Evolutionary conservation across 2,797 vertebrate genomes (phyloP), one percentile per base, ranked within the genome.

Genomic region (Gallinago nigripennis): DNA sequence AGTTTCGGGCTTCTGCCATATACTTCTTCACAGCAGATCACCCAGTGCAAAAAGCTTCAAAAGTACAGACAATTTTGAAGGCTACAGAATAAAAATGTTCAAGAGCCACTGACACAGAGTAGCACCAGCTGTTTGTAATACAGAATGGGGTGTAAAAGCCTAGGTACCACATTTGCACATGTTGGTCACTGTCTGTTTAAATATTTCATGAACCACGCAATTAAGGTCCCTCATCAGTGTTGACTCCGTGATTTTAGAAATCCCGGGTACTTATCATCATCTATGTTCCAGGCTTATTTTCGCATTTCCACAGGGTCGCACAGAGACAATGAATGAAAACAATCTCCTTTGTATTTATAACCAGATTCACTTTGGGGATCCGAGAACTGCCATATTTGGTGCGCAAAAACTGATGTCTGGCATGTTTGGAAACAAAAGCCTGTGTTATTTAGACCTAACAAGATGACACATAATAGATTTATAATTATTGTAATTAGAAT

Each of bases 371-470:
- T 61, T 64, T 35, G 33, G 50, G 71, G 43, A 91, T 51, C 69
- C 31, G 71, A 92, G 71, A 87, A 78, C 69, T 85, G 83, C 95
- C 88, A 77, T 87, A 84, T 93, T 77, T 80, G 86, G 75, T 82
- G 71, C 3, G 45, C 65, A 68, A 75, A 94, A 79, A 24, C 50
- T 69, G 54, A 71, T 37, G 77, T 15, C 77, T 82, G 77, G 39
- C 58, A 24, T 86, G 88, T 96, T 93, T 93, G 76, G 77, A 93
- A 95, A 96, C 91, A 92, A 94, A 76, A 81, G 33, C n/a, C 57
- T 28, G 37, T 50, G 25, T 54, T 94, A 56, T 48, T 91, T 78
- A 85, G 71, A 65, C 20, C 82, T 71, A 31, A 78, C 93, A 91
- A 63, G 87, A 81, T 43, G 43, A 82, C 48, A 39, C n/a, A 82